These are phyloP conservation scores for Hyppa rectilinea DNA, from an alignment of 2,888 invertebrate genomes.

Conservation along the genomic window DNA sequence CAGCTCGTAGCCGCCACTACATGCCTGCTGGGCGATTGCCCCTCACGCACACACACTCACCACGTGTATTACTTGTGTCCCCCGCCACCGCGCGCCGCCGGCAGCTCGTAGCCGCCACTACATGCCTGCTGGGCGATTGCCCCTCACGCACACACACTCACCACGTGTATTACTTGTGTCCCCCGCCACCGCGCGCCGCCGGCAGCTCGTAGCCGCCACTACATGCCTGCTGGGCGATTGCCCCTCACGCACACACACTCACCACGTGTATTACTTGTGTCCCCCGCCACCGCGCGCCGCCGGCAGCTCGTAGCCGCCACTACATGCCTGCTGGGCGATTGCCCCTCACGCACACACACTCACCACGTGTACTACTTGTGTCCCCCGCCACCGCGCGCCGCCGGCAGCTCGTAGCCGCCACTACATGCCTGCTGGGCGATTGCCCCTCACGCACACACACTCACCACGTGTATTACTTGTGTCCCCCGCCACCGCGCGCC, in stretches of 20 bases:
- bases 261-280: background rate
- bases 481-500: constrained; percentile 5
- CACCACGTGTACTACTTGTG: background rate
- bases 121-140: constrained; percentile 9
- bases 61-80: background rate
- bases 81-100: background rate
- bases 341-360: constrained; percentile 4
- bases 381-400: constrained; percentile 3
- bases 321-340: constrained; percentile 10
- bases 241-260: constrained; percentile 3
- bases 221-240: constrained; percentile 8
- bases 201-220: constrained; percentile 7
- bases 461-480: background rate
- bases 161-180: background rate
- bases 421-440: constrained; percentile 10
- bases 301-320: constrained; percentile 3
- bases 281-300: constrained; percentile 5
- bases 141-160: constrained; percentile 2
- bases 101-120: constrained; percentile 6
- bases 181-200: constrained; percentile 4
- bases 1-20: constrained; percentile 7
- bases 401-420: constrained; percentile 3
- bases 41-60: constrained; percentile 1
- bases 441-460: constrained; percentile 5
- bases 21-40: constrained; percentile 9